Percentiles rank a stretch among this genome's conserved stretches.
Evolutionary conservation across 2,113 vertebrate genomes (phyloP).

Genomic region (Cisticola juncidis): DNA sequence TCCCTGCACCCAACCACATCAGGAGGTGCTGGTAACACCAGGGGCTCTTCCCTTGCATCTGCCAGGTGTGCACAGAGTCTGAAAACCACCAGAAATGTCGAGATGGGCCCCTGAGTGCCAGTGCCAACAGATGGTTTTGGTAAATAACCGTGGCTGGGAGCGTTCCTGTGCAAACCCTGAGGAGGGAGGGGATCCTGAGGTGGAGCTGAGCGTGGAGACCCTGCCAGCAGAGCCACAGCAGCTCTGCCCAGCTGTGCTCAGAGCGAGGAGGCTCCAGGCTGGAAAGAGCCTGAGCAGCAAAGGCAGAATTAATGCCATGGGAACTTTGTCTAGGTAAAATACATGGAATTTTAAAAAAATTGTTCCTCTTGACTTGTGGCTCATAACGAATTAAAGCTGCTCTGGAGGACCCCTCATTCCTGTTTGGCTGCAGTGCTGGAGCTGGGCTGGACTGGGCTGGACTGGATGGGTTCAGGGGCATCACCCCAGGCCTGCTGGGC

Average conservation of each 20-base stretch:
- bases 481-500: not conserved
- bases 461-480: not conserved
- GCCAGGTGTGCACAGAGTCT: not conserved
- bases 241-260: not conserved
- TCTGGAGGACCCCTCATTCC: not conserved
- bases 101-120: not conserved
- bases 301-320: not conserved
- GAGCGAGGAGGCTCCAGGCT: not conserved
- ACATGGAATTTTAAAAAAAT: not conserved
- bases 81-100: not conserved
- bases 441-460: not conserved
- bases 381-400: fast-evolving
- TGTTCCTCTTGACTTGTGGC: not conserved
- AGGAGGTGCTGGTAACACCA: fast-evolving
- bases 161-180: not conserved
- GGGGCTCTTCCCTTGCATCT: not conserved
- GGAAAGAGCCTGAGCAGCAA: not conserved
- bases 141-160: not conserved
- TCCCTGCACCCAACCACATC: not conserved
- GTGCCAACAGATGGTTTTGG: not conserved
- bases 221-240: not conserved
- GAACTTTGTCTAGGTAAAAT: not conserved
- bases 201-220: not conserved
- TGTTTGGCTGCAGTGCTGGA: not conserved
- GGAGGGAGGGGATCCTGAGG: not conserved